Base-by-base conservation (phyloP, 2,888 invertebrate species). In the Pilophorus perplexus region DNA sequence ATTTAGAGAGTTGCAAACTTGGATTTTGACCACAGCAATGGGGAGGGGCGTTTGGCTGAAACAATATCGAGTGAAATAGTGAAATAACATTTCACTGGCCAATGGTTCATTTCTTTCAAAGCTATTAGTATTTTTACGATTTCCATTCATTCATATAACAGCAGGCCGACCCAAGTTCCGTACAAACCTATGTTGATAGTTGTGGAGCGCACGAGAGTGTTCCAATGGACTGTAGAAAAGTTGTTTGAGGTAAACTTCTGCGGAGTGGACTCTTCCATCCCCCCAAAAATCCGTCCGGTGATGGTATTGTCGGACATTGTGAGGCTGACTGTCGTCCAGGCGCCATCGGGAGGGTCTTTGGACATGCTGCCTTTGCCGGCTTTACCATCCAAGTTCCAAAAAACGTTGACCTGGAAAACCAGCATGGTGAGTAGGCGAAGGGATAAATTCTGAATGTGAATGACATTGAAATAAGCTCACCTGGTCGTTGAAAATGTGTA, bases 321-420 rank as follows among this genome's bases (percentile, higher is more conserved):
- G 18, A 87, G 75, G 50, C 82, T 77, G 54, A 89, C 79, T 54
- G 84, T 83, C 69, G 84, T 82, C 87, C 87, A 87, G 70, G 85
- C 83, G 3, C 84, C 84, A 69, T 84, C 83, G 0, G 82, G 68
- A 23, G 82, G 79, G 64, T 81, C 81, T 75, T 82, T 85, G 42
- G 80, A 80, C 69, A 86, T 84, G 3, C 81, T 77, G 48, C 79
- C 77, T 0, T 78, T 80, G 65, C 79, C 79, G 2, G 77, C 78
- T 18, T 77, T 73, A 22, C 77, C 75, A 16, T 75, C 74, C 77
- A 68, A 37, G 52, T 67, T 62, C 68, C 69, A 69, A 16, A 54
- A 38, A 14, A 69, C 65, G 33, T 55, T 23, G 5, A 59, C 33
- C 66, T 66, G 18, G 50, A 8, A 50, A 50, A 22, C 18, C n/a